Evolutionary conservation across 2,888 invertebrate species (phyloP).

Genomic region (Coecobrya sp.): DNA sequence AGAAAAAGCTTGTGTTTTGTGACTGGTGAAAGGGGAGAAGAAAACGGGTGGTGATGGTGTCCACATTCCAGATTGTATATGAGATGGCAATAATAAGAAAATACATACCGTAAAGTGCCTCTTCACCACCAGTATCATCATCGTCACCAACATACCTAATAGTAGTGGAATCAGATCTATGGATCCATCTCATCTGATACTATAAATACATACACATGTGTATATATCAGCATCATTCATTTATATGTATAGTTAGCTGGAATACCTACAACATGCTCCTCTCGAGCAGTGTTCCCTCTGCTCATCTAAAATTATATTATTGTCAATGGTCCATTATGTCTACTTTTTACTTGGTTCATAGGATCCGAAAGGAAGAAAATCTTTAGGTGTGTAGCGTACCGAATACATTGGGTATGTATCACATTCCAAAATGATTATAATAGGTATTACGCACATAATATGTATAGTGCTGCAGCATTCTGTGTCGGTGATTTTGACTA

Average conservation of each 20-base stretch:
- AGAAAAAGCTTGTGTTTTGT: constrained; percentile 44
- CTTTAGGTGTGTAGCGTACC: not conserved
- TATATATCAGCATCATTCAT: not conserved
- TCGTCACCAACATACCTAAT: constrained; percentile 2
- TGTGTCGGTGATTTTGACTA: constrained; percentile 37
- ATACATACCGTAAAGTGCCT: constrained; percentile 69
- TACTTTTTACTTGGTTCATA: constrained; percentile 68
- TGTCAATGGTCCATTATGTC: constrained; percentile 75
- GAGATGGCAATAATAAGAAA: constrained; percentile 75
- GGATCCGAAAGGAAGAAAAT: constrained; percentile 46
- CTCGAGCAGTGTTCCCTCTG: constrained; percentile 30
- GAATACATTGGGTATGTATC: constrained; percentile 13
- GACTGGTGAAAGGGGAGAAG: constrained; percentile 66
- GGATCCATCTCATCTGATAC: constrained; percentile 43
- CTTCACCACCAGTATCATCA: constrained; percentile 35
- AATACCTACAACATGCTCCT: not conserved
- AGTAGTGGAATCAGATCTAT: constrained; percentile 27
- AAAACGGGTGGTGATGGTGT: constrained; percentile 47
- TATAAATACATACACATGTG: not conserved
- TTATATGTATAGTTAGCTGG: not conserved
- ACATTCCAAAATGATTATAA: constrained; percentile 60
- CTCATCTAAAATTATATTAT: constrained; percentile 77
- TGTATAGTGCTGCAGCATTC: not conserved
- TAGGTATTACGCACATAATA: constrained; percentile 35
- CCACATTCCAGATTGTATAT: constrained; percentile 78